Base-by-base conservation (phyloP, 2,888 invertebrate genomes). In the Clepsis dumicolana region DNA sequence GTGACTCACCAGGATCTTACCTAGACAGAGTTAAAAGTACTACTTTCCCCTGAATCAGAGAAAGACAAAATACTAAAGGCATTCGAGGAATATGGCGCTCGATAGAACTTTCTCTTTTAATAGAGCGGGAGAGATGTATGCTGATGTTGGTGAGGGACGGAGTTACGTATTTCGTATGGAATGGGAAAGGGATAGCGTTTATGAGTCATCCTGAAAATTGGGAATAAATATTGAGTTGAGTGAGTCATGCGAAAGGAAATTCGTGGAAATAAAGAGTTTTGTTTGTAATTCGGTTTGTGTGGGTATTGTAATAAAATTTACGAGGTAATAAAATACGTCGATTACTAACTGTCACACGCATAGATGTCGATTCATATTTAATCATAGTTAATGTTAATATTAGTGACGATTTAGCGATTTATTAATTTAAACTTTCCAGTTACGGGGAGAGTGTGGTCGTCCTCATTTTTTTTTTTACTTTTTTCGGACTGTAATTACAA, bases 141-240 rank as follows among this genome's bases (percentile, higher is more conserved):
- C n/a, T n/a, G n/a, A n/a, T n/a, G 18, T 54, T 25, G 4, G 59
- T 41, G 24, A 53, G 16, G 10, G 25, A 38, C 7, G 4, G 57
- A 21, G 4, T n/a, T n/a, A n/a, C 24, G 3, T 8, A 10, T 38
- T 24, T 1, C 24, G 38, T 57, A 14, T n/a, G 8, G 35, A 24
- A 38, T 57, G n/a, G 38, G 57, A 57, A 38, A 57, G 35, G 57
- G 57, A 57, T 57, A 24, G 57, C 5, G 24, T 7, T 24, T 16
- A n/a, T 57, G 82, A 82, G 71, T 82, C 82, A 82, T 64, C 41
- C 65, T 48, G 73, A 74, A 77, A 77, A 74, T 71, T 62, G 71
- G 71, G 72, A 75, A 73, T 74, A 71, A 75, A 73, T 74, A 71
- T 64, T 53, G 52, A n/a, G n/a, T 44, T 21, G 25, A 54, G 65